Evolutionary conservation across 2,797 vertebrate species (phyloP).

Genomic region (Ceyx erithaca): DNA sequence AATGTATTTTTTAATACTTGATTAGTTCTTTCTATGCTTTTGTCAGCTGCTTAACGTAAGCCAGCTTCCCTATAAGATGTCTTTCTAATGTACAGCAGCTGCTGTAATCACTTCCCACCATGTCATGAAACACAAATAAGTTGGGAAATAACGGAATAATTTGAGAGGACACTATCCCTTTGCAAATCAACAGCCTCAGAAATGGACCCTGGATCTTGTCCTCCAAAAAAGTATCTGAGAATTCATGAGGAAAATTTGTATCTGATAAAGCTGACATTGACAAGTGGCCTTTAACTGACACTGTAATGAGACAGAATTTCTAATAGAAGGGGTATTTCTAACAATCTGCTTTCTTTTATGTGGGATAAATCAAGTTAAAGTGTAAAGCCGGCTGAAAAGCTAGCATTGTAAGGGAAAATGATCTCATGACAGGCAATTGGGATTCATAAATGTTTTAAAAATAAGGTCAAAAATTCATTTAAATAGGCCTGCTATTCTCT

Average conservation of each 20-base stretch:
- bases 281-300: conserved; percentile 22
- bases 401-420: conserved; percentile 61
- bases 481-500: conserved; percentile 54
- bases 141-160: conserved; percentile 33
- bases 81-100: conserved; percentile 67
- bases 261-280: conserved; percentile 55
- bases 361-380: conserved; percentile 59
- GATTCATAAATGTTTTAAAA: conserved; percentile 71
- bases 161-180: conserved; percentile 39
- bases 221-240: conserved; percentile 44
- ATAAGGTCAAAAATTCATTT: conserved; percentile 72
- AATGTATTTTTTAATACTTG: conserved; percentile 19
- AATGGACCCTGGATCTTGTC: neutral
- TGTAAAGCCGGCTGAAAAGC: conserved; percentile 56
- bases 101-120: conserved; percentile 40
- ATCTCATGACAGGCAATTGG: conserved; percentile 61
- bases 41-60: conserved; percentile 56
- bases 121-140: conserved; percentile 23
- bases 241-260: neutral
- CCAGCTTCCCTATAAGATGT: conserved; percentile 38
- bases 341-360: conserved; percentile 52
- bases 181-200: neutral
- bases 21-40: conserved; percentile 24
- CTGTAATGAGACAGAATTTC: conserved; percentile 54
- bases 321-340: conserved; percentile 54